Evolutionary conservation across 2,113 vertebrate species (phyloP), one percentile per base, ranked within the genome.

Genomic region (Aphelocoma coerulescens): DNA sequence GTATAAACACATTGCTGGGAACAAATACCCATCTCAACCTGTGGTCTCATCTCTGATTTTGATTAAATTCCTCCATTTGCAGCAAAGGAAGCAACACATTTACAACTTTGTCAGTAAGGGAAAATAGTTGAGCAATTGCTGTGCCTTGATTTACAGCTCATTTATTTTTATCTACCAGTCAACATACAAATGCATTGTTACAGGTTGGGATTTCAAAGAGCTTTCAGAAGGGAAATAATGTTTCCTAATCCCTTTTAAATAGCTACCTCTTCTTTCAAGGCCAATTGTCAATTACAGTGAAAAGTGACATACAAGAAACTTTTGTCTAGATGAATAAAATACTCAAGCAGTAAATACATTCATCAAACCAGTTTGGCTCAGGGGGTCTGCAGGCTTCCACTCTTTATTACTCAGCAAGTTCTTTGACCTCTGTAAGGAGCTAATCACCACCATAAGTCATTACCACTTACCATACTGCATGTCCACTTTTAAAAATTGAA

Each of bases 351-450:
- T 68, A 82, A 69, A 79, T 78, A 68, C 10, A 65, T 71, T 69
- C 30, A 65, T 46, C 28, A 80, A 90, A 86, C 9, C 8, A 75
- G 17, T 94, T 57, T 82, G 74, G 67, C 54, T 49, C 85, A 87
- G 59, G 46, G 20, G 94, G 94, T n/a, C 28, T 57, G 10, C 17
- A 63, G 43, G 35, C 58, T 93, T 84, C 72, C 76, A 12, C 65
- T 89, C 66, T 96, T 91, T 83, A 92, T 89, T 87, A 72, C 69
- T 76, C 73, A 96, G 28, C 20, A 80, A 75, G 44, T 63, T 54
- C 57, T 85, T 58, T 79, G 83, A 62, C 35, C 62, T 90, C 94
- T 77, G 52, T 85, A 58, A 94, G 61, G 30, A 88, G 80, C 54
- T 79, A 59, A 78, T 46, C 37, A 65, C 65, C 39, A 65, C 39